Percentiles rank a stretch among this genome's conserved stretches.
Evolutionary conservation across 2,113 vertebrate genomes (phyloP).

Genomic region (Planiliza haematocheilus): DNA sequence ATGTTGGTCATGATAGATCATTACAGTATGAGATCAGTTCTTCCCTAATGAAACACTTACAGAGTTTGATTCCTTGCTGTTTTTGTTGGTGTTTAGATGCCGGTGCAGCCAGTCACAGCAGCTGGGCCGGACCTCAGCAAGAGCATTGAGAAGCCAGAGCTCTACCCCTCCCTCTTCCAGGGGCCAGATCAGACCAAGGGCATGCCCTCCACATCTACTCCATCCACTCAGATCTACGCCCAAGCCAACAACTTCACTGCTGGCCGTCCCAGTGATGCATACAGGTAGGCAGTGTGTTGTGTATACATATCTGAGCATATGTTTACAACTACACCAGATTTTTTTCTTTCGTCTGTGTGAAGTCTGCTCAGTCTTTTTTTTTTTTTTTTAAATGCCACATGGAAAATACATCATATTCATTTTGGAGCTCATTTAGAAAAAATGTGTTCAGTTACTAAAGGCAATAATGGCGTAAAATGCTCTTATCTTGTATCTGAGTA

Average conservation of each 20-base stretch:
- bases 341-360: background rate
- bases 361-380: no score
- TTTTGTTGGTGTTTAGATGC: slow-evolving; percentile 76
- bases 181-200: slow-evolving; percentile 88
- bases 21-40: no score
- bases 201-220: slow-evolving; percentile 84
- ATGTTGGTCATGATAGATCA: no score
- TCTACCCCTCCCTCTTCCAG: slow-evolving; percentile 77
- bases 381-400: background rate
- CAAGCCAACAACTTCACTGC: slow-evolving; percentile 86
- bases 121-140: slow-evolving; percentile 87
- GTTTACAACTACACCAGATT: background rate
- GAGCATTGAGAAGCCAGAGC: slow-evolving; percentile 85
- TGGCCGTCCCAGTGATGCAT: slow-evolving; percentile 82
- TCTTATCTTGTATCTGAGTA: no score
- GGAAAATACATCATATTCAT: no score
- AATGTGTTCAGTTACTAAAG: no score
- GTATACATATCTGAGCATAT: no score
- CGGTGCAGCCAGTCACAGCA: slow-evolving; percentile 85
- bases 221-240: slow-evolving; percentile 87
- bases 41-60: background rate
- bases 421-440: no score
- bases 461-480: no score
- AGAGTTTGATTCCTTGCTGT: background rate
- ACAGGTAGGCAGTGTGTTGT: slow-evolving; percentile 83